These are phyloP conservation scores for Loripinus fragilis DNA, from an alignment of 2,888 invertebrate genomes.

Conservation along the genomic window DNA sequence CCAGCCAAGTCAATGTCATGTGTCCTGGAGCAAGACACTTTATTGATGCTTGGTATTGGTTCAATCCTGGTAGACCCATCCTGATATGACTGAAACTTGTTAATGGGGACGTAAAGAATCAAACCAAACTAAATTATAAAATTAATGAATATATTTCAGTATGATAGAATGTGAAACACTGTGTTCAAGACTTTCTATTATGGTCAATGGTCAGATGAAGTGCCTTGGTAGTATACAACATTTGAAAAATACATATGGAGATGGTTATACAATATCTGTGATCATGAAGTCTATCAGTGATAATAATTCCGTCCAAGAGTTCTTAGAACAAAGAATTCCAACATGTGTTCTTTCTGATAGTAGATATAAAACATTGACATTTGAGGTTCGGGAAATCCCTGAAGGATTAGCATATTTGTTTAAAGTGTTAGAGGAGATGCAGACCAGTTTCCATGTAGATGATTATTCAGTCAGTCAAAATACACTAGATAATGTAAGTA, in stretches of 20 bases:
- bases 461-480: slow-evolving; percentile 84
- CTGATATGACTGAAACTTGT: too few relatives aligned
- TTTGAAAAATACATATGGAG: slow-evolving; percentile 87
- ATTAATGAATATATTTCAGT: slow-evolving; percentile 85
- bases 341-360: slow-evolving; percentile 82
- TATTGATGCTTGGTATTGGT: too few relatives aligned
- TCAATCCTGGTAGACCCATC: too few relatives aligned
- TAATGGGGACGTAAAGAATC: too few relatives aligned
- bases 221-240: slow-evolving; percentile 90
- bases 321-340: slow-evolving; percentile 80
- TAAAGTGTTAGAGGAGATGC: slow-evolving; percentile 79
- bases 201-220: slow-evolving; percentile 89
- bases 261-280: slow-evolving; percentile 82
- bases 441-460: slow-evolving; percentile 76
- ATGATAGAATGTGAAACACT: slow-evolving; percentile 95
- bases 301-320: slow-evolving; percentile 72
- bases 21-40: too few relatives aligned
- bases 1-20: too few relatives aligned
- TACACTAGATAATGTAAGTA: slow-evolving; percentile 83
- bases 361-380: slow-evolving; percentile 82
- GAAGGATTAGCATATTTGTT: slow-evolving; percentile 80
- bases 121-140: too few relatives aligned
- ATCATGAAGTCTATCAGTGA: slow-evolving; percentile 79
- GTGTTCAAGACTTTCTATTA: slow-evolving; percentile 91
- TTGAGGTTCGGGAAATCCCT: slow-evolving; percentile 77